A percentile compares a stretch with the other conserved stretches of the same genome.
phyloP scores from a whole-genome alignment of 2,888 invertebrate species.

The Xanthia togata region DNA sequence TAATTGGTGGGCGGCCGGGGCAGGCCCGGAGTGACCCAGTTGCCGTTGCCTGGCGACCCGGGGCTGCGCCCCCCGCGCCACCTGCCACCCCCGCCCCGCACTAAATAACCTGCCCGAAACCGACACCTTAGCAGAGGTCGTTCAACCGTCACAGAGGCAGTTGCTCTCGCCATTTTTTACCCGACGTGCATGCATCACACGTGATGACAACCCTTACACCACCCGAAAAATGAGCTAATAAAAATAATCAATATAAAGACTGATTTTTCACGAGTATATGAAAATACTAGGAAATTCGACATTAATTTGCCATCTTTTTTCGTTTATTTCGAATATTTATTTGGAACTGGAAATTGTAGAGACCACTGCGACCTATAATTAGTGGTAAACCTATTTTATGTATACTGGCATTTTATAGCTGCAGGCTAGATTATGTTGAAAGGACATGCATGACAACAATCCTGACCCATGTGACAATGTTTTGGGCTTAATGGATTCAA shows the following conservation, averaged over 20 bases:
- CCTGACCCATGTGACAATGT: not conserved
- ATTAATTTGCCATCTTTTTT: conserved; percentile 27
- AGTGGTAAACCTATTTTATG: conserved; percentile 41
- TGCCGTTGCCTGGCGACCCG: conserved; percentile 89
- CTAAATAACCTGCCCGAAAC: conserved; percentile 90
- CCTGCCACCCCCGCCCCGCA: conserved; percentile 75
- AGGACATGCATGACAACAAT: not conserved
- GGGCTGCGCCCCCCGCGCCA: conserved; percentile 73
- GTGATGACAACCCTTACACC: conserved; percentile 21
- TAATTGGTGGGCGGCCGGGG: conserved; percentile 88
- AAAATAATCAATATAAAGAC: conserved; percentile 41
- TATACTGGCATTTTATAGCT: conserved; percentile 5
- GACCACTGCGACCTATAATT: conserved; percentile 45
- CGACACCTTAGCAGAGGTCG: conserved; percentile 90
- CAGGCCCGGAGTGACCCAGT: conserved; percentile 89
- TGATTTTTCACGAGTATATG: conserved; percentile 13
- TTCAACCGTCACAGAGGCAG: conserved; percentile 87
- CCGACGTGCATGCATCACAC: conserved; percentile 60
- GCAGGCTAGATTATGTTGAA: not conserved
- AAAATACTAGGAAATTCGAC: conserved; percentile 23
- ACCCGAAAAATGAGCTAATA: not conserved
- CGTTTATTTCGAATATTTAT: conserved; percentile 28
- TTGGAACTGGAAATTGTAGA: conserved; percentile 24
- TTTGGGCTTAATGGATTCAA: conserved; percentile 5
- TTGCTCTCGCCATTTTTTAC: conserved; percentile 79